Percentiles rank a stretch among this genome's conserved stretches.
These are phyloP conservation scores for Neosalanx taihuensis DNA, from an alignment of 2,797 vertebrate genomes.

Conservation along the genomic window DNA sequence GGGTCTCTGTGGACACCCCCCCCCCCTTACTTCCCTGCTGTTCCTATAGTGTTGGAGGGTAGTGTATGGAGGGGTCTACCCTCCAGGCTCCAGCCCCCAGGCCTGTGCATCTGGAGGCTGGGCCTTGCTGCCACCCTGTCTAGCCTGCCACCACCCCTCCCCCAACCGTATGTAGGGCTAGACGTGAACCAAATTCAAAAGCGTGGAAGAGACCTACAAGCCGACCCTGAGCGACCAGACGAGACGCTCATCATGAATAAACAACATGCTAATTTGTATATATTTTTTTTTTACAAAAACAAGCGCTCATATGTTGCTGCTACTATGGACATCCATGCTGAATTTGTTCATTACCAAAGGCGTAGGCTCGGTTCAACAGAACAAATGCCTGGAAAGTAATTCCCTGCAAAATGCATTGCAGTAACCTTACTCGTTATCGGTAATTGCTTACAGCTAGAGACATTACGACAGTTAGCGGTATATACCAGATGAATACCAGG, in stretches of 20 bases:
- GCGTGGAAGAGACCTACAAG: slow-evolving; percentile 29
- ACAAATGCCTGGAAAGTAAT: too few relatives aligned
- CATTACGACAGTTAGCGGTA: background rate
- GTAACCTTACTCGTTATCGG: too few relatives aligned
- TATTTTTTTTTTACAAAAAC: background rate
- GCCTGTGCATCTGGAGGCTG: slow-evolving; percentile 66
- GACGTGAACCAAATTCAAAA: slow-evolving; percentile 48
- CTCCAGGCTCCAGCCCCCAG: slow-evolving; percentile 41
- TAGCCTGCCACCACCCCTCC: slow-evolving; percentile 40
- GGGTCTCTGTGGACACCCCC: slow-evolving; percentile 48
- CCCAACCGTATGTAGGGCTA: slow-evolving; percentile 1
- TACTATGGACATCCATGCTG: background rate
- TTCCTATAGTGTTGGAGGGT: slow-evolving; percentile 48
- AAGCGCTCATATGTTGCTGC: background rate
- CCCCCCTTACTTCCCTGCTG: slow-evolving; percentile 52
- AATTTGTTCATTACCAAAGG: background rate
- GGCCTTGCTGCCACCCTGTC: slow-evolving; percentile 53
- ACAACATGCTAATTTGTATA: background rate
- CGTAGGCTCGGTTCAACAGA: background rate
- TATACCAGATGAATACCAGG: background rate
- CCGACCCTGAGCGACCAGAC: slow-evolving; percentile 38
- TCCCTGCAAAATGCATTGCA: too few relatives aligned
- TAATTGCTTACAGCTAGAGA: too few relatives aligned
- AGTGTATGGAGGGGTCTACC: slow-evolving; percentile 24
- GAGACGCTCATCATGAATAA: background rate